phyloP scores from a whole-genome alignment of 2,888 invertebrate genomes.

The Oscheius myriophilus region DNA sequence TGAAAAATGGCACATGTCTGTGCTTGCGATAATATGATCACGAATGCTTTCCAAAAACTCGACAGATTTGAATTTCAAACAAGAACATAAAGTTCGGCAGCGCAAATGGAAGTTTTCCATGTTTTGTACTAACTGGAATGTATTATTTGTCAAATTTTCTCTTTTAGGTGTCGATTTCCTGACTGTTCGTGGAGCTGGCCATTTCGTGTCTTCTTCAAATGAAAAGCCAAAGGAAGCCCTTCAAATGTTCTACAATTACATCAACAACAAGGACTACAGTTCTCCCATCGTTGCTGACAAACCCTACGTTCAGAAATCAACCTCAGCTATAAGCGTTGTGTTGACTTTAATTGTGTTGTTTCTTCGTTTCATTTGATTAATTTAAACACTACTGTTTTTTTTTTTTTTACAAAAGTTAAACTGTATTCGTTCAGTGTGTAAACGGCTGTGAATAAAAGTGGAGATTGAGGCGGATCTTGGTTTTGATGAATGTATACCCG shows the following conservation, averaged over 20 bases:
- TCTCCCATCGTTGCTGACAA: slow-evolving; percentile 4
- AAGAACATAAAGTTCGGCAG: too few relatives aligned
- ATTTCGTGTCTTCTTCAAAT: slow-evolving; percentile 57
- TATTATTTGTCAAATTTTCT: too few relatives aligned
- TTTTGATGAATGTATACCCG: slow-evolving; percentile 48
- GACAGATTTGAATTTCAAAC: too few relatives aligned
- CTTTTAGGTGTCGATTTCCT: slow-evolving; percentile 60
- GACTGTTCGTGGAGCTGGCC: slow-evolving; percentile 63
- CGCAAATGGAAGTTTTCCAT: too few relatives aligned
- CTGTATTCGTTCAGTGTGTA: too few relatives aligned
- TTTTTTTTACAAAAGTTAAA: too few relatives aligned
- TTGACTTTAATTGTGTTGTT: neutral
- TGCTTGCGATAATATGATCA: too few relatives aligned
- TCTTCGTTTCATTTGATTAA: neutral
- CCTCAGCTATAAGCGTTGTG: neutral
- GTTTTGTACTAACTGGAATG: too few relatives aligned
- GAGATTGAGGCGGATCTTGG: slow-evolving; percentile 21
- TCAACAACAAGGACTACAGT: slow-evolving; percentile 57
- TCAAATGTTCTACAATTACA: slow-evolving; percentile 65
- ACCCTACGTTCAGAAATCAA: neutral
- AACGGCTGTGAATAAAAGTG: neutral
- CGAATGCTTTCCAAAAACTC: too few relatives aligned
- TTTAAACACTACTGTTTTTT: too few relatives aligned
- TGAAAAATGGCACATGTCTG: too few relatives aligned
- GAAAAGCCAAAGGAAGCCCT: slow-evolving; percentile 66